These are phyloP conservation scores for Microplitis demolitor DNA, from an alignment of 1,140 invertebrate species.

Conservation along the genomic window DNA sequence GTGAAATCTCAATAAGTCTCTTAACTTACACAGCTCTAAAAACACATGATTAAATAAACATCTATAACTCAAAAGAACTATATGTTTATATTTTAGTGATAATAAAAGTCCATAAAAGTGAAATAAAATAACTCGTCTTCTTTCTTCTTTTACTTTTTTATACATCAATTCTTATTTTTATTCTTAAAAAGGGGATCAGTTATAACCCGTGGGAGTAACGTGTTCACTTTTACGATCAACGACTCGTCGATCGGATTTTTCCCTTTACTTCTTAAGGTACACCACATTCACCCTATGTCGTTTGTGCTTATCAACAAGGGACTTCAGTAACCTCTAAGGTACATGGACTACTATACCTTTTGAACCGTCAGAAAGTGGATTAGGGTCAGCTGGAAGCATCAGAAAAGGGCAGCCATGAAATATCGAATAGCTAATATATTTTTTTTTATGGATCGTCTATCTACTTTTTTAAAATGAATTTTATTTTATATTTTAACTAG, in stretches of 20 bases:
- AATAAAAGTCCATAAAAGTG: background rate
- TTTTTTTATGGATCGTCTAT: background rate
- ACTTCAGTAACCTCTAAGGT: background rate
- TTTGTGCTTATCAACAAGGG: constrained; percentile 1
- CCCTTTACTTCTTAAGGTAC: background rate
- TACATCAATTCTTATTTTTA: background rate
- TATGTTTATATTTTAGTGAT: background rate
- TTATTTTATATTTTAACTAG: background rate
- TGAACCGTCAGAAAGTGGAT: constrained; percentile 11
- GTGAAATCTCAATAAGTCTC: too few relatives aligned
- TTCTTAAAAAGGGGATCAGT: background rate
- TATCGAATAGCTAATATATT: background rate
- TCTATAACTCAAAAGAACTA: background rate
- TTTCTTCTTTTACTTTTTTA: background rate
- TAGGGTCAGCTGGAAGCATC: constrained; percentile 10
- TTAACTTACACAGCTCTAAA: too few relatives aligned
- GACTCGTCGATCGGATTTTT: background rate
- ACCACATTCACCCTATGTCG: background rate
- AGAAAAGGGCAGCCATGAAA: constrained; percentile 1
- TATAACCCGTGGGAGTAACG: background rate
- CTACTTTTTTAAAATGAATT: background rate
- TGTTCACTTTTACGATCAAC: constrained; percentile 15
- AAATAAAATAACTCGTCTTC: background rate
- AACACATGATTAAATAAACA: too few relatives aligned
- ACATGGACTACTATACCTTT: background rate